Evolutionary conservation across 1,140 invertebrate genomes (phyloP).

Genomic region (Marisa cornuarietis): DNA sequence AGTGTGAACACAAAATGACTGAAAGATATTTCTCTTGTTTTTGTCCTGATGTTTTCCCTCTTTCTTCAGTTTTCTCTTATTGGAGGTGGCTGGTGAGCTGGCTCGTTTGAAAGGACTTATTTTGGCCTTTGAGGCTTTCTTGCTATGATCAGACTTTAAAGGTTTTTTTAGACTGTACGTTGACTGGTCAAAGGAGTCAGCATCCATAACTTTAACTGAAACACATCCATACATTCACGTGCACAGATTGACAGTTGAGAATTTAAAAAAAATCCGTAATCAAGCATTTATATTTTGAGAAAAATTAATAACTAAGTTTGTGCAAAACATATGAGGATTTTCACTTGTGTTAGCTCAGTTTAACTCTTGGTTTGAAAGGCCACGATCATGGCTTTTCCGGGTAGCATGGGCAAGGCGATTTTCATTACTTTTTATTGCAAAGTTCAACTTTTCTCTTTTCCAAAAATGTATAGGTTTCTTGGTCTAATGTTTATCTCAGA

Average conservation of each 20-base stretch:
- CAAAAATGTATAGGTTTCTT: no score
- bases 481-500: no score
- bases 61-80: slow-evolving; percentile 18
- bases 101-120: slow-evolving; percentile 13
- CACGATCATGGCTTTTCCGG: no score
- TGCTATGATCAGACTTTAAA: not conserved
- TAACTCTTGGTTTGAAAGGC: no score
- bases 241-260: no score
- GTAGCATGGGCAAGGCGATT: no score
- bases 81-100: not conserved
- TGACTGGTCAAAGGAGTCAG: slow-evolving; percentile 3
- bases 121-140: not conserved
- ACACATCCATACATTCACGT: not conserved
- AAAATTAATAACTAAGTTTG: no score
- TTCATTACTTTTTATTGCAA: no score
- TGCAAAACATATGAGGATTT: no score
- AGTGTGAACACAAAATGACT: slow-evolving; percentile 10
- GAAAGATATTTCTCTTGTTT: slow-evolving; percentile 16
- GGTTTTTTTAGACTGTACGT: slow-evolving; percentile 1
- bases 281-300: not conserved
- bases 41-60: not conserved
- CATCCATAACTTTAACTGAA: slow-evolving; percentile 31
- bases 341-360: no score
- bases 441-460: no score
- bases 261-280: not conserved